Evolutionary conservation across 2,888 invertebrate species (phyloP).

Genomic region (Charanyca ferruginea): DNA sequence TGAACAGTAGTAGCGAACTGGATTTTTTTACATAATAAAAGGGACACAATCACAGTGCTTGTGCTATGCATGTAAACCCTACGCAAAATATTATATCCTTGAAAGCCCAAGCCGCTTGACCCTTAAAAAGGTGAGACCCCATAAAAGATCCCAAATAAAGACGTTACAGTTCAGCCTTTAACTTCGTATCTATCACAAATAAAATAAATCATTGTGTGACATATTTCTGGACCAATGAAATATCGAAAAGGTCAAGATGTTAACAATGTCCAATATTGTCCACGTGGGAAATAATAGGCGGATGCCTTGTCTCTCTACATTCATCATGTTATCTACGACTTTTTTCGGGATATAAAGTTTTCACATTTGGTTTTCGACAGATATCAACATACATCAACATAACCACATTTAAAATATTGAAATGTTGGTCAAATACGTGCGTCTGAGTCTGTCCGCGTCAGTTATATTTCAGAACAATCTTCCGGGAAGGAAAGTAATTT

Average conservation of each 20-base stretch:
- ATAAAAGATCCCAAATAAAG: slow-evolving; percentile 42
- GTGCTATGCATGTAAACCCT: slow-evolving; percentile 1
- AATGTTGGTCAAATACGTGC: slow-evolving; percentile 21
- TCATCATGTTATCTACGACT: slow-evolving; percentile 23
- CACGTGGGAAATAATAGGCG: slow-evolving; percentile 53
- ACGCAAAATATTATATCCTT: slow-evolving; percentile 15
- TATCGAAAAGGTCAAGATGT: slow-evolving; percentile 55
- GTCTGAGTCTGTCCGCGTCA: background rate
- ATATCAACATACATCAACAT: background rate
- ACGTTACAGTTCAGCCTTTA: slow-evolving; percentile 33
- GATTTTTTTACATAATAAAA: slow-evolving; percentile 2
- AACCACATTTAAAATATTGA: slow-evolving; percentile 3
- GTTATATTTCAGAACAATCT: background rate
- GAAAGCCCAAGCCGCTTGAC: slow-evolving; percentile 21
- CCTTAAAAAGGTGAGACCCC: slow-evolving; percentile 36
- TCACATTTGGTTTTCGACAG: background rate
- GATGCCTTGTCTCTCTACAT: slow-evolving; percentile 30
- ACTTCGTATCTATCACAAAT: slow-evolving; percentile 51
- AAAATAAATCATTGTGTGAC: slow-evolving; percentile 59
- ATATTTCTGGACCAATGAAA: slow-evolving; percentile 56
- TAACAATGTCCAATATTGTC: slow-evolving; percentile 62
- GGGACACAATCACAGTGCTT: background rate
- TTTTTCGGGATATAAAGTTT: slow-evolving; percentile 10
- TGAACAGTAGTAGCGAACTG: background rate
- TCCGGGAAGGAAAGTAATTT: slow-evolving; percentile 33